Evolutionary conservation across 2,888 invertebrate species (phyloP).

Genomic region (Zele albiditarsus): DNA sequence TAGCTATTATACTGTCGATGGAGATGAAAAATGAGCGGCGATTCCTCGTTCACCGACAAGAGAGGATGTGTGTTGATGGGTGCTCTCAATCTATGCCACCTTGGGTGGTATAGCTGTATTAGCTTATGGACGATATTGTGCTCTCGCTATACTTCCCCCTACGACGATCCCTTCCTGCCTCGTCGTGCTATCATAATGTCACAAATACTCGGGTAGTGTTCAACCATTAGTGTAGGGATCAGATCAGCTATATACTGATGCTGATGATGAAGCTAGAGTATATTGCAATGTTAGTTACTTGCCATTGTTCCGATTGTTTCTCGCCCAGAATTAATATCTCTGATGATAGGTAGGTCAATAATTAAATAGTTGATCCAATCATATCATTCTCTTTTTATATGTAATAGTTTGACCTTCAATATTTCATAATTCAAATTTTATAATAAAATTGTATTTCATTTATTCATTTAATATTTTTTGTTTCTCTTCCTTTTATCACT

Average conservation of each 20-base stretch:
- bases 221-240: constrained; percentile 19
- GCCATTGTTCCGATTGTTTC: constrained; percentile 36
- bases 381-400: background rate
- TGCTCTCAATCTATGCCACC: constrained; percentile 72
- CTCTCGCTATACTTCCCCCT: constrained; percentile 34
- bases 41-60: constrained; percentile 48
- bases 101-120: constrained; percentile 70
- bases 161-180: constrained; percentile 67
- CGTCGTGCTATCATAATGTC: constrained; percentile 64
- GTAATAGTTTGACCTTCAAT: background rate
- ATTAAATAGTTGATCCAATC: background rate
- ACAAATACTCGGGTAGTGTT: constrained; percentile 52
- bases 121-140: constrained; percentile 52
- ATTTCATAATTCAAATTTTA: background rate
- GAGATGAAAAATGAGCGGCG: constrained; percentile 27
- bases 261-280: background rate
- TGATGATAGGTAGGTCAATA: background rate
- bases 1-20: constrained; percentile 1
- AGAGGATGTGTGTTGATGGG: constrained; percentile 69
- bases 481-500: background rate
- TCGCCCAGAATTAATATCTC: constrained; percentile 28
- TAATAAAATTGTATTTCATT: background rate
- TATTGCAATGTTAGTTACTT: constrained; percentile 3
- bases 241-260: background rate
- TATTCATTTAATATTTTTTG: background rate